A percentile compares a stretch with the other conserved stretches of the same genome.
Conservation (phyloP, 2,113 vertebrate species). For the Catharus fuscescens region DNA sequence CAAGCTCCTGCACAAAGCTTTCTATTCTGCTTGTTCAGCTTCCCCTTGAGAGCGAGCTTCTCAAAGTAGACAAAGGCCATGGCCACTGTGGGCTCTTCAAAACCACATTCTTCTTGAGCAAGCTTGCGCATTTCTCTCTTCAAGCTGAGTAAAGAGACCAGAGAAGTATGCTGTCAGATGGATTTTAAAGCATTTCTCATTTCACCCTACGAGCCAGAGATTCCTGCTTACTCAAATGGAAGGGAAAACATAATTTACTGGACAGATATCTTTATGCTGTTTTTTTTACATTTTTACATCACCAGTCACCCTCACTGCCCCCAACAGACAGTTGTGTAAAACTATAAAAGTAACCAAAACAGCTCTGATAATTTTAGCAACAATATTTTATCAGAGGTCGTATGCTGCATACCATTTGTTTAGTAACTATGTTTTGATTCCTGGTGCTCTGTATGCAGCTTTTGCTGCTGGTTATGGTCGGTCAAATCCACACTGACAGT, state of each 20-base stretch:
- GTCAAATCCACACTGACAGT: not conserved
- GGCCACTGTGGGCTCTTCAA: slow-evolving; percentile 95
- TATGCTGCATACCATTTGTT: not conserved
- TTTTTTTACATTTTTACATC: not conserved
- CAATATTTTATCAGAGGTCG: not conserved
- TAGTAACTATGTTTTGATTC: not conserved
- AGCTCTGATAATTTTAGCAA: not conserved
- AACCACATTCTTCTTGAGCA: slow-evolving; percentile 92
- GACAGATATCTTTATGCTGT: not conserved
- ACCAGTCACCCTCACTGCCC: not conserved
- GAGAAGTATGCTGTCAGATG: slow-evolving; percentile 3
- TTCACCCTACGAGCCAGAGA: not conserved
- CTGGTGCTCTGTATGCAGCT: not conserved
- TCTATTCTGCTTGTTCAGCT: slow-evolving; percentile 98
- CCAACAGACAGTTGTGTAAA: not conserved
- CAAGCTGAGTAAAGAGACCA: slow-evolving; percentile 77
- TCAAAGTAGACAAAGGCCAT: slow-evolving; percentile 99
- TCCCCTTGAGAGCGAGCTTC: slow-evolving; percentile 96
- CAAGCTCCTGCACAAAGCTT: slow-evolving; percentile 97
- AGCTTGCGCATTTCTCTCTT: slow-evolving; percentile 97
- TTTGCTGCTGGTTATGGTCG: not conserved
- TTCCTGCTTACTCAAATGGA: not conserved
- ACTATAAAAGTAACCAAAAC: not conserved
- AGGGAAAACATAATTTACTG: not conserved
- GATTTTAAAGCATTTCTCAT: not conserved